Conservation (phyloP, 1,140 invertebrate genomes). For the Zaprionus ornatus region DNA sequence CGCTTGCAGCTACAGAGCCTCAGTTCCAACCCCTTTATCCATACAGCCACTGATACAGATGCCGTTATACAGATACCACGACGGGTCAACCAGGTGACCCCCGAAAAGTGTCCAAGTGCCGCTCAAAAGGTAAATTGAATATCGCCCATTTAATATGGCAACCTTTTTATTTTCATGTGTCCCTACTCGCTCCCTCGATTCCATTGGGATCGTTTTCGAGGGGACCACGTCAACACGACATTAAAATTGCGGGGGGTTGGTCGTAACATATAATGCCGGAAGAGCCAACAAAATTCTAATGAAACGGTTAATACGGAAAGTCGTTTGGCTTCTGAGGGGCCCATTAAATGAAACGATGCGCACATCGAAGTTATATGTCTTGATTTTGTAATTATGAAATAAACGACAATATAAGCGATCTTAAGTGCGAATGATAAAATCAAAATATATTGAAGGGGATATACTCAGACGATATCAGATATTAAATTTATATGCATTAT, state of each 20-base stretch:
- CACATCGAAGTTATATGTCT: background rate
- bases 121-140: conserved; percentile 47
- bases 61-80: conserved; percentile 6
- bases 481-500: too few species aligned
- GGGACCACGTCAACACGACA: conserved; percentile 24
- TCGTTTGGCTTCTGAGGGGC: conserved; percentile 1
- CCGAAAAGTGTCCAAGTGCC: conserved; percentile 26
- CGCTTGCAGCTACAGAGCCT: conserved; percentile 39
- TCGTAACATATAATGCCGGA: conserved; percentile 4
- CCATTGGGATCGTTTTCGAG: conserved; percentile 10
- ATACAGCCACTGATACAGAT: conserved; percentile 3
- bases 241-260: conserved; percentile 17
- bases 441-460: too few species aligned
- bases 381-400: conserved; percentile 8
- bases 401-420: background rate
- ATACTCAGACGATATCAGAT: too few species aligned
- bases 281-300: conserved; percentile 14
- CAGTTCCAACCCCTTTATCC: background rate
- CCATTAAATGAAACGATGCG: conserved; percentile 11
- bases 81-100: conserved; percentile 12
- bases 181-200: background rate
- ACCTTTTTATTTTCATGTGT: conserved; percentile 28
- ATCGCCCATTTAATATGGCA: conserved; percentile 24
- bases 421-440: background rate
- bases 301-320: conserved; percentile 2